Percentiles rank a stretch among this genome's conserved stretches.
Conservation (phyloP, 2,113 vertebrate species). For the Cyanoliseus patagonus region DNA sequence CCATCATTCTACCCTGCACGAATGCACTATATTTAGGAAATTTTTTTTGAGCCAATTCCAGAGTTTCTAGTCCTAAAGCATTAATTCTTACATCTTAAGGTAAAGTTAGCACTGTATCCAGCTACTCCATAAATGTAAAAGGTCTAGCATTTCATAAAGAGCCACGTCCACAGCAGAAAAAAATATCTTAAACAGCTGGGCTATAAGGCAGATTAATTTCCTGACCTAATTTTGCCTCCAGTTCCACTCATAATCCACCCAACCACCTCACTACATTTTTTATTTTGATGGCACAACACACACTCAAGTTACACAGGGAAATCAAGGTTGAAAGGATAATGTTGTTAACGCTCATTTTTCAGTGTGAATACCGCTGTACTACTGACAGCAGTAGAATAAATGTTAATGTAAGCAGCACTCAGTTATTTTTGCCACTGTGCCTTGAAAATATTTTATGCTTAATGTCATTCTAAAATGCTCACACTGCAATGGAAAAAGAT, state of each 20-base stretch:
- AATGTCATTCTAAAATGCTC: background rate
- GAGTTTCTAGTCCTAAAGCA: background rate
- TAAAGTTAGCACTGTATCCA: background rate
- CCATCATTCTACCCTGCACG: background rate
- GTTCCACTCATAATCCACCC: background rate
- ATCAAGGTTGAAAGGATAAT: constrained; percentile 16
- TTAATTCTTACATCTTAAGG: background rate
- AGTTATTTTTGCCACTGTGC: background rate
- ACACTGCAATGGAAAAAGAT: background rate
- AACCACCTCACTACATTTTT: background rate
- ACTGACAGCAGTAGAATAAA: background rate
- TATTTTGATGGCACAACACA: background rate
- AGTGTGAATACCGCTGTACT: background rate
- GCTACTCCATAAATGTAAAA: background rate
- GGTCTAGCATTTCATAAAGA: background rate
- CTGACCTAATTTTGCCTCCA: background rate
- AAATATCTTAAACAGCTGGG: background rate
- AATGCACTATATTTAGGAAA: background rate
- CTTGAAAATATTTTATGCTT: background rate
- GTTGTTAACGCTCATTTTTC: background rate
- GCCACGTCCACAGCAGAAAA: background rate
- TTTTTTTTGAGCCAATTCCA: background rate
- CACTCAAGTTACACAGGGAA: background rate
- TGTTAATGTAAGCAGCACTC: background rate
- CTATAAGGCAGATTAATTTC: background rate